phyloP scores from a whole-genome alignment of 2,888 invertebrate species.

The Leptinotarsa juncta region DNA sequence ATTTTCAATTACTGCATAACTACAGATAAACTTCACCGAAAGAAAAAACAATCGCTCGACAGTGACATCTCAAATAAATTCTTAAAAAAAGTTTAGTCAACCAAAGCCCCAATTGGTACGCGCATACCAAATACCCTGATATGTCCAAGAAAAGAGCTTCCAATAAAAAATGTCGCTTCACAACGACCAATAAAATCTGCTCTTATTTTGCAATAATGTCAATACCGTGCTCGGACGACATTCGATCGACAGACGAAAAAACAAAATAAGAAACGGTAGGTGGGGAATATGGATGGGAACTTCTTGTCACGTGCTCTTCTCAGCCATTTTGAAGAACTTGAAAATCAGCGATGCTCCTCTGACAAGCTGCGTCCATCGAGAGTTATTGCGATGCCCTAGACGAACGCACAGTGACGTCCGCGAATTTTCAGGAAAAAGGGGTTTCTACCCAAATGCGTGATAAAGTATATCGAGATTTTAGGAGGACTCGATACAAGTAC shows the following conservation, averaged over 20 bases:
- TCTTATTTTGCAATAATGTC: constrained; percentile 50
- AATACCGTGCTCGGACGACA: constrained; percentile 41
- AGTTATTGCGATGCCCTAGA: constrained; percentile 31
- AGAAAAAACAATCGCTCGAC: constrained; percentile 22
- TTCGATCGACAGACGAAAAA: constrained; percentile 39
- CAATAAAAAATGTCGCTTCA: constrained; percentile 45
- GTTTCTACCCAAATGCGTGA: too few relatives aligned
- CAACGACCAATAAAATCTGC: constrained; percentile 49
- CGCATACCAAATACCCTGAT: constrained; percentile 38
- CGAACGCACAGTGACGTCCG: not conserved
- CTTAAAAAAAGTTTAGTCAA: constrained; percentile 12
- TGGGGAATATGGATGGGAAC: constrained; percentile 49
- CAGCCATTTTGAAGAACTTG: constrained; percentile 56
- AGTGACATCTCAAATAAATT: constrained; percentile 22
- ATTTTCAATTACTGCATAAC: not conserved
- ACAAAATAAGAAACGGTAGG: constrained; percentile 38
- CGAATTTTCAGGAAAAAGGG: not conserved
- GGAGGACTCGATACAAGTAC: too few relatives aligned
- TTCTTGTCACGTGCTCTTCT: constrained; percentile 47
- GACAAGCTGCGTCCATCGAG: constrained; percentile 38
- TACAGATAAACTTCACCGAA: not conserved
- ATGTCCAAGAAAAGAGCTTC: constrained; percentile 37
- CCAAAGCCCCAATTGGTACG: constrained; percentile 33
- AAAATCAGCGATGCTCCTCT: constrained; percentile 44
- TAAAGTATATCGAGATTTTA: too few relatives aligned